Percentiles rank a stretch among this genome's conserved stretches.
Conservation (phyloP, 1,140 invertebrate genomes). For the Drosophila ogumai region DNA sequence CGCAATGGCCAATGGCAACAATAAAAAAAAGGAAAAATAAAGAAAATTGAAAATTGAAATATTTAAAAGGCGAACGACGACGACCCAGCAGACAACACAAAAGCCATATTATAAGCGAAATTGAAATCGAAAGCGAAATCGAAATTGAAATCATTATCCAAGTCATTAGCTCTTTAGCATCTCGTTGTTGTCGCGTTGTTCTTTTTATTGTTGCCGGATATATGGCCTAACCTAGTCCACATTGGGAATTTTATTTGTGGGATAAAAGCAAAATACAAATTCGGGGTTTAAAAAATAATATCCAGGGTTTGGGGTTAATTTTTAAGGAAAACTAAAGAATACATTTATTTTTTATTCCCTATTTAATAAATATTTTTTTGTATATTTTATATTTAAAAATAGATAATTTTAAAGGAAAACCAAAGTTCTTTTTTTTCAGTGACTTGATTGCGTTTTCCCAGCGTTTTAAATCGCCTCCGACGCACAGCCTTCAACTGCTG, state of each 20-base stretch:
- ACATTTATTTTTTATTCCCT: too few relatives aligned
- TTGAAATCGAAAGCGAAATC: constrained; percentile 68
- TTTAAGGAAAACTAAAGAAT: neutral
- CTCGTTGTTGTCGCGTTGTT: constrained; percentile 54
- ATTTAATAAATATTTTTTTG: too few relatives aligned
- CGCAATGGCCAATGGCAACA: constrained; percentile 39
- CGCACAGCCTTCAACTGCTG: constrained; percentile 52
- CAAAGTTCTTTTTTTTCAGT: neutral
- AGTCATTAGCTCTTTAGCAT: constrained; percentile 75
- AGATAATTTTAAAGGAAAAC: too few relatives aligned
- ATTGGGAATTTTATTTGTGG: neutral
- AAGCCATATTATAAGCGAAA: constrained; percentile 65
- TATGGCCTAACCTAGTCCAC: constrained; percentile 15
- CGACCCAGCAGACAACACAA: constrained; percentile 10
- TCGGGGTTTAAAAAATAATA: neutral
- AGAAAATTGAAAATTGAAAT: constrained; percentile 61
- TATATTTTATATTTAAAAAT: too few relatives aligned
- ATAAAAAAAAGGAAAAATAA: constrained; percentile 18
- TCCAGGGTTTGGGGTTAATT: neutral
- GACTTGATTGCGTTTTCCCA: constrained; percentile 22
- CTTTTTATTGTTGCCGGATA: constrained; percentile 49
- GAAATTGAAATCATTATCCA: constrained; percentile 73
- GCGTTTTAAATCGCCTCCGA: constrained; percentile 39
- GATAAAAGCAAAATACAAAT: neutral
- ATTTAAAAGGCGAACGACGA: constrained; percentile 50